Evolutionary conservation across 1,140 invertebrate species (phyloP), one percentile per base, ranked within the genome.

Genomic region (Rhagoletis zephyria): DNA sequence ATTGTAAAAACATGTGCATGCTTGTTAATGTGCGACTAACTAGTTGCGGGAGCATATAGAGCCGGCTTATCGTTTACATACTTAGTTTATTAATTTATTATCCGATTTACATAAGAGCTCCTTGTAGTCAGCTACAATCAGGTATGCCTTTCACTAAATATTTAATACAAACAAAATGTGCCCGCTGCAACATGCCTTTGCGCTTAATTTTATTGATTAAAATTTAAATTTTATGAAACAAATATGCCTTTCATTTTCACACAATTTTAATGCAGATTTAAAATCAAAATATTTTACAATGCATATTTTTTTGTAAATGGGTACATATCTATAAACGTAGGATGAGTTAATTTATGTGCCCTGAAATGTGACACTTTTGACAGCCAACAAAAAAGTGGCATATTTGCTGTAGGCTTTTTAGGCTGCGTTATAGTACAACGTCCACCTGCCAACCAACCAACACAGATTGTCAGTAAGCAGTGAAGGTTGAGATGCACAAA

Each of bases 321-420:
- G 64, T 67, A 30, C 40, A 10, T 67, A 40, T 51, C n/a, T 6
- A 19, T 3, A 3, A 9, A 81, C 9, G n/a, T 10, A n/a, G n/a
- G 0, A 12, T 42, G 4, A 81, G 5, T 9, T 56, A 42, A 81
- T 81, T 81, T 56, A 59, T 56, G 7, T 51, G 12, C 48, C 51
- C 6, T 81, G 48, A 81, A 81, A 81, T 19, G 74, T 81, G 74
- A 81, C 74, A 81, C 48, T 81, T 81, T 81, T 81, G 74, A 81
- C 48, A 81, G 45, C 6, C 48, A 19, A 51, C 45, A 14, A 81
- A 81, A 81, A 81, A 81, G 48, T 81, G 48, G 56, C 74, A 81
- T 59, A 81, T 81, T 19, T 56, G 6, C n/a, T 16, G 48, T 4
- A 51, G 3, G 74, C 48, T 56, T 30, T 30, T 30, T 19, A n/a